Base-by-base conservation (phyloP, 2,113 vertebrate species). In the Zingel zingel region DNA sequence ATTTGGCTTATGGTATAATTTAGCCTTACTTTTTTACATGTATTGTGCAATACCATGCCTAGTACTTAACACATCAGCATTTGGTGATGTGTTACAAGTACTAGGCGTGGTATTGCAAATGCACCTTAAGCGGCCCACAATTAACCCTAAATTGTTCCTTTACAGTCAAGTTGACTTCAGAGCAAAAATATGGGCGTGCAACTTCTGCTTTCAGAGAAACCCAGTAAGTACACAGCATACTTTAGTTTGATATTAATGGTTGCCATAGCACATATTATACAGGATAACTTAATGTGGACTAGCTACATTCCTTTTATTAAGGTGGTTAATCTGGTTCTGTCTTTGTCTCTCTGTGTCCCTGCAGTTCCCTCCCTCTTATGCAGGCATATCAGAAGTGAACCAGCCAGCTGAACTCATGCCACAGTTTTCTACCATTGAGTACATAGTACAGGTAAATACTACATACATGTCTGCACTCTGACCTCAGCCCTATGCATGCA, bases 131-230 rank as follows among this genome's bases (percentile, higher is more conserved):
- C 23, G 33, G 23, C 3, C 19, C 4, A 45, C 6, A 18, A 10
- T 72, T 62, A 74, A 56, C 14, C 11, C 23, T 81, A n/a, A 48
- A 39, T 43, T 50, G 9, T 77, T 71, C 67, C 89, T 85, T 94
- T 91, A 69, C 91, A 99, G 98, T 91, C 98, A 99, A 79, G 96
- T 99, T 74, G 98, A 99, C 95, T 99, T 97, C 93, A 96, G 96
- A 92, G 98, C 97, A 88, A 99, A 98, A 92, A 96, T 99, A 88
- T 99, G 98, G 98, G 97, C 98, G 14, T 99, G 98, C 90, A 99
- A 99, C 94, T 99, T 99, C 94, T 99, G 98, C 92, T 99, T 98
- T 89, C 98, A 99, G 90, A 97, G 98, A 89, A 99, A 99, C 85
- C 97, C 98, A 83, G 98, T 99, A 84, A 91, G 96, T 93, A 48